phyloP scores from a whole-genome alignment of 2,888 invertebrate species.

The Argyra leucocephala region DNA sequence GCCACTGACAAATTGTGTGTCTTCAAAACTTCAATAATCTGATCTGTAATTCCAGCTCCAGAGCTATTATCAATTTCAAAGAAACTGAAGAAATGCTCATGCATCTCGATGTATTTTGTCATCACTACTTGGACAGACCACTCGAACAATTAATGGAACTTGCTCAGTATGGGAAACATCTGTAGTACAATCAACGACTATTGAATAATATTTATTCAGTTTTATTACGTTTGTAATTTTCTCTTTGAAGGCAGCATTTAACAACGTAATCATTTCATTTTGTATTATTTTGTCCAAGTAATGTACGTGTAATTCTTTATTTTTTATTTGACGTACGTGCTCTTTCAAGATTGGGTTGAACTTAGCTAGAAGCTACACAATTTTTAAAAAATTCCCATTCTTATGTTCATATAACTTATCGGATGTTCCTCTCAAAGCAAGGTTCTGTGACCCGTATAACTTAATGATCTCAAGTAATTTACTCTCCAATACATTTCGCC shows the following conservation, averaged over 20 bases:
- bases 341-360: conserved; percentile 11
- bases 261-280: conserved; percentile 15
- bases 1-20: neutral
- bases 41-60: conserved; percentile 10
- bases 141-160: conserved; percentile 11
- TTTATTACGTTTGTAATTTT: conserved; percentile 14
- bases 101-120: neutral
- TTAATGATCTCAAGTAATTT: conserved; percentile 9
- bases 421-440: conserved; percentile 10
- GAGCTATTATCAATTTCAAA: conserved; percentile 10
- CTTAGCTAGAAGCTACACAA: conserved; percentile 7
- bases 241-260: conserved; percentile 11
- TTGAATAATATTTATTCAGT: conserved; percentile 16
- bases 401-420: conserved; percentile 9
- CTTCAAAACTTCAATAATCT: conserved; percentile 8
- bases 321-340: conserved; percentile 9
- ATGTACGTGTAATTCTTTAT: conserved; percentile 8
- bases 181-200: conserved; percentile 15
- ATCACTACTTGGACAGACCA: conserved; percentile 9
- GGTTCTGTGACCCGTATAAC: conserved; percentile 12
- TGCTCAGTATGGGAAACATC: conserved; percentile 14
- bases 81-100: conserved; percentile 4
- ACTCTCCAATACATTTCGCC: conserved; percentile 11
- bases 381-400: conserved; percentile 11
- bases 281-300: conserved; percentile 15